Percentiles rank a stretch among this genome's conserved stretches.
Evolutionary conservation across 2,113 vertebrate species (phyloP).

Genomic region (Corapipo altera): DNA sequence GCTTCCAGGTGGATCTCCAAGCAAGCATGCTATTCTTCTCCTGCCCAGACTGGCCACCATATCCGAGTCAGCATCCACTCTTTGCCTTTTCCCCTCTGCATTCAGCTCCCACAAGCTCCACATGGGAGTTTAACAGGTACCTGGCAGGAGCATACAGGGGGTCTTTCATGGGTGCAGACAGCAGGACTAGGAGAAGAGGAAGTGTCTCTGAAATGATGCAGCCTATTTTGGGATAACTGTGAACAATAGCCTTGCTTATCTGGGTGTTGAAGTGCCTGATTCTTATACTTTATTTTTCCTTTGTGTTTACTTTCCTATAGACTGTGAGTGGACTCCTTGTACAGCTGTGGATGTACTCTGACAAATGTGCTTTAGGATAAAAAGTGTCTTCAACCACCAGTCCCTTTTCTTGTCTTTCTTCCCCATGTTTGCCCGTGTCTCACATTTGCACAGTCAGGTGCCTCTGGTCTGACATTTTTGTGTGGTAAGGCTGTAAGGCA

Average conservation of each 20-base stretch:
- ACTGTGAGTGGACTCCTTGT: background rate
- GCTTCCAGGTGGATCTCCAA: background rate
- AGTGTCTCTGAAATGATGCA: background rate
- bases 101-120: background rate
- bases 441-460: background rate
- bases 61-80: background rate
- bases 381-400: background rate
- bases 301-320: background rate
- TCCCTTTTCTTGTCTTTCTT: background rate
- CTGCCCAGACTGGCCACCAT: background rate
- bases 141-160: rapidly evolving
- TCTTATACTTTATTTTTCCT: background rate
- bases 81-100: background rate
- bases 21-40: background rate
- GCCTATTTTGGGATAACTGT: background rate
- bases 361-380: background rate
- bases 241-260: background rate
- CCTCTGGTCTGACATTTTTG: background rate
- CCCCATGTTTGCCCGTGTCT: background rate
- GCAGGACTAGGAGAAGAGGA: background rate
- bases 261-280: background rate
- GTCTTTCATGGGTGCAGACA: background rate
- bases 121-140: background rate
- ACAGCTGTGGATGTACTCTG: background rate
- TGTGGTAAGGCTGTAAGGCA: background rate